Conservation (phyloP, 2,888 invertebrate species). For the Hirtodrosophila confusa region DNA sequence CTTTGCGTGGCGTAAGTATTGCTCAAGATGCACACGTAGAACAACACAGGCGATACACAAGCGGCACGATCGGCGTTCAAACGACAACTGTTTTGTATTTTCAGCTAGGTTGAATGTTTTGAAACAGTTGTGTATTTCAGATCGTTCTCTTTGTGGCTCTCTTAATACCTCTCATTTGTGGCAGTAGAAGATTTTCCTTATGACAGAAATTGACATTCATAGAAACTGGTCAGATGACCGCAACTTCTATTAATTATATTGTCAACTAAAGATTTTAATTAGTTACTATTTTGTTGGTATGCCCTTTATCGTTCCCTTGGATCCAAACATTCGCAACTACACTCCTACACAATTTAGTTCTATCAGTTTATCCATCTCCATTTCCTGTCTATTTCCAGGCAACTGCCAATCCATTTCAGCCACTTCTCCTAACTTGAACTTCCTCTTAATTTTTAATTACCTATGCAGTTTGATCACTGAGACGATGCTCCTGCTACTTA, state of each 20-base stretch:
- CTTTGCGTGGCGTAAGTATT: constrained; percentile 40
- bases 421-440: neutral
- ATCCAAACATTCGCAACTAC: neutral
- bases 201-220: constrained; percentile 6
- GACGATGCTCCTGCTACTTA: constrained; percentile 14
- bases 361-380: constrained; percentile 3
- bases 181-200: constrained; percentile 1
- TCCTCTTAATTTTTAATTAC: constrained; percentile 28
- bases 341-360: neutral
- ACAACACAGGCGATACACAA: constrained; percentile 38
- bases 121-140: constrained; percentile 20
- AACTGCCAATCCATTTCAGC: constrained; percentile 3
- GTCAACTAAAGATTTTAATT: neutral
- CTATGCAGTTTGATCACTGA: constrained; percentile 38
- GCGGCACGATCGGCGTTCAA: constrained; percentile 65
- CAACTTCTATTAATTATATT: constrained; percentile 1
- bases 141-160: constrained; percentile 40
- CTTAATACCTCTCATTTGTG: constrained; percentile 31
- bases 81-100: constrained; percentile 52
- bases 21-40: constrained; percentile 24
- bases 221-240: constrained; percentile 10
- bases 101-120: constrained; percentile 25
- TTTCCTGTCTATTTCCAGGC: constrained; percentile 14
- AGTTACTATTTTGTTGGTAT: too few relatives aligned
- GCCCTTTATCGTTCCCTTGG: too few relatives aligned